phyloP scores from a whole-genome alignment of 1,140 invertebrate species.

The Platyscapa corneri region DNA sequence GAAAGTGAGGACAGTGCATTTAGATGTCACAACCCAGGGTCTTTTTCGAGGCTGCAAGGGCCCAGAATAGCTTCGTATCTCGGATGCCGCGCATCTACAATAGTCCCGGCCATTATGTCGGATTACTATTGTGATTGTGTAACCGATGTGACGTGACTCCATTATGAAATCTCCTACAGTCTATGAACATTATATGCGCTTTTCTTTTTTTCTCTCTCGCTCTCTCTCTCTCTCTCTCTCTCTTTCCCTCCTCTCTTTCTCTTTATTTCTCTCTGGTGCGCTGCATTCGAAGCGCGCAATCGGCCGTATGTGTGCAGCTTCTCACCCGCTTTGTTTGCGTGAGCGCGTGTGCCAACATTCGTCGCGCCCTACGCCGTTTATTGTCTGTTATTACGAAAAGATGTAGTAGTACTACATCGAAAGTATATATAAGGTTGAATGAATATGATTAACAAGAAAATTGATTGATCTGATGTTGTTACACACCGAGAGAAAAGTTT shows the following conservation, averaged over 20 bases:
- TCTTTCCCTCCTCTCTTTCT: background rate
- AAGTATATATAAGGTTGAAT: background rate
- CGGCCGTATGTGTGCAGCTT: background rate
- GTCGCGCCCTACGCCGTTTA: constrained; percentile 38
- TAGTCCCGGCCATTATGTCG: constrained; percentile 66
- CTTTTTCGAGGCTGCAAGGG: background rate
- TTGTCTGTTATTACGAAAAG: constrained; percentile 31
- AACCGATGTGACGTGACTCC: constrained; percentile 73
- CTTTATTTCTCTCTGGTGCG: background rate
- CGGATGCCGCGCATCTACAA: background rate
- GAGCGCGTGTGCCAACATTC: constrained; percentile 56
- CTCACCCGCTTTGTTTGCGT: background rate
- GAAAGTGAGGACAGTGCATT: constrained; percentile 7
- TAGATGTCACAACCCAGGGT: background rate
- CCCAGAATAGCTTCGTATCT: background rate
- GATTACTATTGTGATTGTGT: constrained; percentile 75
- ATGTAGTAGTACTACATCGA: background rate
- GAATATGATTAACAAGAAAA: background rate
- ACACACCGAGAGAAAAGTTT: background rate
- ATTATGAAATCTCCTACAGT: constrained; percentile 64
- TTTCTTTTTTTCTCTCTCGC: constrained; percentile 24
- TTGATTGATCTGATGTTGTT: background rate
- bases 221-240: constrained; percentile 18
- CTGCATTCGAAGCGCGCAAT: constrained; percentile 7
- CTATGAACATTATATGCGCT: constrained; percentile 30